A percentile compares a stretch with the other conserved stretches of the same genome.
Conservation (phyloP, 1,140 invertebrate species). For the Odontomachus brunneus region DNA sequence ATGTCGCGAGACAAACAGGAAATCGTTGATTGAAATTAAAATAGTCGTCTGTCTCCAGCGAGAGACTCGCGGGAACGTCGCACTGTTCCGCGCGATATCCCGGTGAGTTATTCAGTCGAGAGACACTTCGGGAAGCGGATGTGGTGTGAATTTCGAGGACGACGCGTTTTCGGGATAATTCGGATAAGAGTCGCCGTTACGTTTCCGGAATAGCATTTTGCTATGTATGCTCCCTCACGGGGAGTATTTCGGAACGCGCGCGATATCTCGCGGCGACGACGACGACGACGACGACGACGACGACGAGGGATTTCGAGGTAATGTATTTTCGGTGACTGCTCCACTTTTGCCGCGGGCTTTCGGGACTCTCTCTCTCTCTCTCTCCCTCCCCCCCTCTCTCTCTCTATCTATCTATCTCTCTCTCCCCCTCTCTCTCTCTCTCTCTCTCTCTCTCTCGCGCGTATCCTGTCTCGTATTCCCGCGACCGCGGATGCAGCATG, state of each 20-base stretch:
- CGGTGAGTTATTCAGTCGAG: too few species aligned
- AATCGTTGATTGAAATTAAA: background rate
- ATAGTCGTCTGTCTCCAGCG: background rate
- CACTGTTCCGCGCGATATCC: too few species aligned
- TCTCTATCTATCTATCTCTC: too few species aligned
- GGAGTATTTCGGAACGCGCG: background rate
- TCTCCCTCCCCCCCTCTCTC: too few species aligned
- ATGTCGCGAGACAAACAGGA: too few species aligned
- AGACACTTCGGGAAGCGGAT: too few species aligned
- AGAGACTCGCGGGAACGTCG: background rate
- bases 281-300: too few species aligned
- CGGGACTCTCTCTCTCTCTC: background rate
- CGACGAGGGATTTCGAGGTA: constrained; percentile 19
- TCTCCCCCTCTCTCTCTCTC: background rate
- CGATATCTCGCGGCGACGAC: constrained; percentile 1
- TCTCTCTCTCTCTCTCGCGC: too few species aligned
- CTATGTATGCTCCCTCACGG: background rate
- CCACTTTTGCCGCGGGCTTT: constrained; percentile 21
- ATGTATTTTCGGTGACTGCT: constrained; percentile 38
- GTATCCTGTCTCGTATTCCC: background rate
- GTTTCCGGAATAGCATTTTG: background rate
- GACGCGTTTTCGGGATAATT: constrained; percentile 5
- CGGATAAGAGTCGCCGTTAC: background rate
- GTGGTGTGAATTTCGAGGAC: background rate
- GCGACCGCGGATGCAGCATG: constrained; percentile 31